Evolutionary conservation across 2,888 invertebrate species (phyloP).

Genomic region (Drosophila birchii): DNA sequence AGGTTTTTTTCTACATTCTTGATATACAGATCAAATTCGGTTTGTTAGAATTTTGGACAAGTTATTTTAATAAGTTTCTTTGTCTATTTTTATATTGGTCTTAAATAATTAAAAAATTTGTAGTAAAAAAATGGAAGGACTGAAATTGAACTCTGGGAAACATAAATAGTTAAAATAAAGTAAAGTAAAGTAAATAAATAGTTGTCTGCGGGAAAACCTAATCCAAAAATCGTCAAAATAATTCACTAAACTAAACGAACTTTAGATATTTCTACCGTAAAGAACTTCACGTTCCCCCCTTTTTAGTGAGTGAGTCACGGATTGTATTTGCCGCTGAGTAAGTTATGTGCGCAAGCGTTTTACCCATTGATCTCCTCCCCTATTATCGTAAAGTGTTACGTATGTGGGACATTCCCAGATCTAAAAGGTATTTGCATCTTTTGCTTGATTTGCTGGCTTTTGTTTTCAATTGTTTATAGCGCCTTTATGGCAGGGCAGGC

Average conservation of each 20-base stretch:
- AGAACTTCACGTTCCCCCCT: conserved; percentile 15
- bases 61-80: too few species aligned
- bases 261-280: not conserved
- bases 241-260: not conserved
- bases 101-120: too few species aligned
- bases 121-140: too few species aligned
- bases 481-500: conserved; percentile 3
- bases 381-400: conserved; percentile 23
- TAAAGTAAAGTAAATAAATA: too few species aligned
- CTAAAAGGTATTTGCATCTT: conserved; percentile 30
- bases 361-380: conserved; percentile 29
- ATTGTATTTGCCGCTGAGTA: conserved; percentile 19
- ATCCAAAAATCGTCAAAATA: not conserved
- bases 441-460: conserved; percentile 6
- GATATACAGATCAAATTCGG: too few species aligned
- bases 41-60: too few species aligned
- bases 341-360: conserved; percentile 28
- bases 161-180: too few species aligned
- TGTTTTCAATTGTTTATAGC: conserved; percentile 17
- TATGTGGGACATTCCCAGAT: conserved; percentile 40
- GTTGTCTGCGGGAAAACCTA: not conserved
- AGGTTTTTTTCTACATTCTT: too few species aligned
- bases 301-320: conserved; percentile 29
- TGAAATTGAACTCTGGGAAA: too few species aligned
- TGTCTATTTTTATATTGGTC: too few species aligned